Base-by-base conservation (phyloP, 23 tunicate species). In the Halocynthia roretzi region DNA sequence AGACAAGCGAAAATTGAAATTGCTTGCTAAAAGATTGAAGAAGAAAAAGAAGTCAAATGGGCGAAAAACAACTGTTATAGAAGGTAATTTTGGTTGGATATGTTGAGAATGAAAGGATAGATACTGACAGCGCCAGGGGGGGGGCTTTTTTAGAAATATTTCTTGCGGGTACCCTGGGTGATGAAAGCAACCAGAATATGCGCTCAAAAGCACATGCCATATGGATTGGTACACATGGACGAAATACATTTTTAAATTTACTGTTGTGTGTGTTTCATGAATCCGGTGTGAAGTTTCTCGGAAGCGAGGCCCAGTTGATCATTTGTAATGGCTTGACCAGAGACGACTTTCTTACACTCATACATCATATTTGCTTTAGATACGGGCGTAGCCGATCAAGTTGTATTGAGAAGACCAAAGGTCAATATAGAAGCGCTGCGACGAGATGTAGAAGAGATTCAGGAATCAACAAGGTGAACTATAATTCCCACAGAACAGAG, bases 41-140 rank as follows among this genome's bases (percentile, higher is more conserved):
- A 74, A 74, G 56, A 74, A 74, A 18, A 54, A 56, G 78, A 74
- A 74, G 6, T 10, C 54, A 31, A 31, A 10, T 54, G 70, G 70
- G 70, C 22, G 31, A 65, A 8, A 40, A 65, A 65, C 22, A 10
- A 48, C 22, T 6, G 70, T 65, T 1, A 65, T 65, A 65, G 70
- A 65, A 65, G 70, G 70, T 65, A 11, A 65, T 15, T 14, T 1
- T 4, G 44, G 63, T 14, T 58, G 63, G 15, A 14, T 58, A 58
- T n/a, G 10, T 65, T 40, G 31, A 48, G 19, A 4, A 31, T 31
- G 4, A 4, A 31, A 31, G 1, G 44, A 4, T 31, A 31, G 44
- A 31, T 31, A 1, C 44, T 31, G 4, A 31, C 44, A 1, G 44
- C 2, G 44, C 4, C 44, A 31, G 1, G 4, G 44, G 1, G 4